Percentiles rank a stretch among this genome's conserved stretches.
phyloP scores from a whole-genome alignment of 2,113 vertebrate species.

The Chrysochloris asiatica region DNA sequence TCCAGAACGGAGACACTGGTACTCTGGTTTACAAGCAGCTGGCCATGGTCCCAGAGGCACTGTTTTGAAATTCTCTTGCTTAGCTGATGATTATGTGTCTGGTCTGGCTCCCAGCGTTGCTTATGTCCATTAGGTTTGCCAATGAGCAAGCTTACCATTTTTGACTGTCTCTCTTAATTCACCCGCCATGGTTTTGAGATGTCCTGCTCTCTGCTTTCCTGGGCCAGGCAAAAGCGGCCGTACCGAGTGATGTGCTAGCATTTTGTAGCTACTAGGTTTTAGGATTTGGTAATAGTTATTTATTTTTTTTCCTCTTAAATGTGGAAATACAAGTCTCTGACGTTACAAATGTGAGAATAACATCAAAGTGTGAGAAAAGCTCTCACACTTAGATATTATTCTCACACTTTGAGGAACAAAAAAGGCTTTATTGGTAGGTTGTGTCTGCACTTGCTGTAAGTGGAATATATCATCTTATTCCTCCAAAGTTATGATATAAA shows the following conservation, averaged over 20 bases:
- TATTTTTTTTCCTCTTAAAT: slow-evolving; percentile 33
- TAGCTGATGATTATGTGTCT: background rate
- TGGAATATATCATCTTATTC: slow-evolving; percentile 62
- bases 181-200: background rate
- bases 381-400: slow-evolving; percentile 73
- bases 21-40: background rate
- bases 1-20: background rate
- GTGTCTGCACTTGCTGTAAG: slow-evolving; percentile 66
- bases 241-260: background rate
- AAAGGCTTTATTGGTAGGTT: slow-evolving; percentile 64
- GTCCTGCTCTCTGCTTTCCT: background rate
- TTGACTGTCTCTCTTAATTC: background rate
- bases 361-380: slow-evolving; percentile 74
- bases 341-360: slow-evolving; percentile 73
- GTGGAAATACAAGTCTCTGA: slow-evolving; percentile 72
- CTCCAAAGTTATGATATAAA: slow-evolving; percentile 62
- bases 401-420: slow-evolving; percentile 71
- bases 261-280: slow-evolving; percentile 30
- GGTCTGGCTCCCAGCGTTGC: background rate
- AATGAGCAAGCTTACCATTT: background rate
- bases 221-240: background rate
- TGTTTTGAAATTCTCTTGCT: background rate
- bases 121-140: background rate
- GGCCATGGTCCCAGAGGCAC: background rate
- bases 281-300: slow-evolving; percentile 14